Evolutionary conservation across 2,888 invertebrate species (phyloP).

Genomic region (Hofmannophila pseudospretella): DNA sequence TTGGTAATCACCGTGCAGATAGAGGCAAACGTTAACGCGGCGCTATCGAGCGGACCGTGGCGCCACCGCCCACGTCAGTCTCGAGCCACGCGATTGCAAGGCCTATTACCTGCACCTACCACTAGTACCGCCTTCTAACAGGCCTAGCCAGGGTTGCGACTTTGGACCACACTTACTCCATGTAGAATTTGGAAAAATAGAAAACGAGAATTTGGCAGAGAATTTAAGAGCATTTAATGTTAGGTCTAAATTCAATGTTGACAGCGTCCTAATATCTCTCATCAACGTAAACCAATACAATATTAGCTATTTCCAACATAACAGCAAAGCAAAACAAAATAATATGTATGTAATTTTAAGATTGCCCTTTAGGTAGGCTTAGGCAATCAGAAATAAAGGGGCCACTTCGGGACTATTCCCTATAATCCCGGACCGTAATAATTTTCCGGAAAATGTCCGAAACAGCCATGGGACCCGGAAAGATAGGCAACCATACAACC

Average conservation of each 20-base stretch:
- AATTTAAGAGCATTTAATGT: no score
- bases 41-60: slow-evolving; percentile 32
- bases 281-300: no score
- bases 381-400: background rate
- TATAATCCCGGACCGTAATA: slow-evolving; percentile 1
- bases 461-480: background rate
- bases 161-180: no score
- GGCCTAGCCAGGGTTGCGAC: background rate
- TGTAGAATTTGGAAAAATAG: no score
- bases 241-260: no score
- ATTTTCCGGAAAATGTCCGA: slow-evolving; percentile 2
- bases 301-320: no score
- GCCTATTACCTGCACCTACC: slow-evolving; percentile 33
- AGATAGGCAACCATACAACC: slow-evolving; percentile 5
- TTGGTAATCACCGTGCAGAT: slow-evolving; percentile 10
- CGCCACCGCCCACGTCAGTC: slow-evolving; percentile 46
- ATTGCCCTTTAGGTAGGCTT: background rate
- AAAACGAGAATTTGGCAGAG: no score
- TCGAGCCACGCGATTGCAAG: slow-evolving; percentile 32
- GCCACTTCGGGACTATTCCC: slow-evolving; percentile 1
- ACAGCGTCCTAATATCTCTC: no score
- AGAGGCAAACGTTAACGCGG: slow-evolving; percentile 25
- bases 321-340: no score
- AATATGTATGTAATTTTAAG: no score
- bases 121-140: slow-evolving; percentile 21